phyloP scores from a whole-genome alignment of 1,140 invertebrate species.

The Anastatus disparis region DNA sequence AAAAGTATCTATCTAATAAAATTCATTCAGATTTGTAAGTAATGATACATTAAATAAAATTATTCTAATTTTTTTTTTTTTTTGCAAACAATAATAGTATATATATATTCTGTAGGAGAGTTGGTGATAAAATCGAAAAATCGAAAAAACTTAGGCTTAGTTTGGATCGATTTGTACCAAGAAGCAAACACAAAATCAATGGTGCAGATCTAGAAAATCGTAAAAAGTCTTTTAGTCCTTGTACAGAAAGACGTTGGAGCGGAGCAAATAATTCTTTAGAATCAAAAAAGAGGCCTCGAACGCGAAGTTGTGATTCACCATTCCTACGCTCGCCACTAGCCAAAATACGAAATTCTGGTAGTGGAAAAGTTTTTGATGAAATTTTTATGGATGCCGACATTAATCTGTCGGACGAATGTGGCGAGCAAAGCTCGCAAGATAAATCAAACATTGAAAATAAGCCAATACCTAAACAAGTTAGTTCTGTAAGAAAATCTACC shows the following conservation, averaged over 20 bases:
- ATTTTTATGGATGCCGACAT: conserved; percentile 58
- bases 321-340: conserved; percentile 43
- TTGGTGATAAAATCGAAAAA: conserved; percentile 56
- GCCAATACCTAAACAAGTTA: conserved; percentile 28
- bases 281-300: conserved; percentile 49
- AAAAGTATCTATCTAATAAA: conserved; percentile 46
- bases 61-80: not conserved
- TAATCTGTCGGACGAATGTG: conserved; percentile 59
- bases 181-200: conserved; percentile 53
- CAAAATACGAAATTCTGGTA: conserved; percentile 42
- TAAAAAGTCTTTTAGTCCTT: conserved; percentile 44
- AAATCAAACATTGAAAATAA: conserved; percentile 35
- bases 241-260: conserved; percentile 60
- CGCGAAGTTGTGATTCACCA: conserved; percentile 46
- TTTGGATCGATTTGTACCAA: conserved; percentile 58
- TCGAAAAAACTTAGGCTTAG: conserved; percentile 59
- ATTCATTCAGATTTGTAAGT: conserved; percentile 48
- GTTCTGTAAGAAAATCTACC: conserved; percentile 33
- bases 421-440: conserved; percentile 42
- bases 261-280: conserved; percentile 47
- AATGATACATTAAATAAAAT: not conserved
- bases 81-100: not conserved
- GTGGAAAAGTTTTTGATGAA: conserved; percentile 49
- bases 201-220: conserved; percentile 45
- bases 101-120: conserved; percentile 44